Evolutionary conservation across 2,888 invertebrate genomes (phyloP), one percentile per base, ranked within the genome.

Genomic region (Dione vanillae): DNA sequence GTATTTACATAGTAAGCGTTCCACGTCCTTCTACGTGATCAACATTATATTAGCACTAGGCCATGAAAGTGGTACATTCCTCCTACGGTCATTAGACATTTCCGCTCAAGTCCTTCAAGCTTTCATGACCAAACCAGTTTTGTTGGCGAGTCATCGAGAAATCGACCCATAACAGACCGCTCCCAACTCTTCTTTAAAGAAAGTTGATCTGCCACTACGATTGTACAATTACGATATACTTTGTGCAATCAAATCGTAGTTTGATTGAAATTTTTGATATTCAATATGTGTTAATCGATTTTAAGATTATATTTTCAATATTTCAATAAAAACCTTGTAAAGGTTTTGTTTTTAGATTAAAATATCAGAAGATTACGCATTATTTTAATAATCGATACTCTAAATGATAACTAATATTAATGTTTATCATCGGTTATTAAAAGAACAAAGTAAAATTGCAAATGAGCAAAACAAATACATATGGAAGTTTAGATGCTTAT

Each of bases 141-240:
- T 80, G 77, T 79, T 81, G 78, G 81, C 88, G 79, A 88, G 88
- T 87, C 89, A 88, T 86, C 86, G 90, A 85, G 91, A 91, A 91
- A 92, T 89, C 89, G 85, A 85, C 82, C 85, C 83, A 76, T 65
- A 70, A 72, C 65, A 51, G 45, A 80, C 85, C 83, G 79, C 80
- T 75, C 77, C 77, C 76, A 67, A 73, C 67, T 72, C 72, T 73
- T 74, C 76, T 76, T 73, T 74, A 72, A 78, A 77, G 80, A 80
- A 80, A 80, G 78, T 77, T 75, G 79, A 75, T 72, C 77, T 68
- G 64, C 71, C 69, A 74, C 69, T 73, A 64, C 62, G 64, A 69
- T 68, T 70, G 59, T 67, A 66, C 70, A 74, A 75, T 77, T 75
- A 75, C 74, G 51, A 72, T 74, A 74, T 49, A 72, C 69, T 74